phyloP scores from a whole-genome alignment of 2,888 invertebrate species.

The Melinopterus prodromus region DNA sequence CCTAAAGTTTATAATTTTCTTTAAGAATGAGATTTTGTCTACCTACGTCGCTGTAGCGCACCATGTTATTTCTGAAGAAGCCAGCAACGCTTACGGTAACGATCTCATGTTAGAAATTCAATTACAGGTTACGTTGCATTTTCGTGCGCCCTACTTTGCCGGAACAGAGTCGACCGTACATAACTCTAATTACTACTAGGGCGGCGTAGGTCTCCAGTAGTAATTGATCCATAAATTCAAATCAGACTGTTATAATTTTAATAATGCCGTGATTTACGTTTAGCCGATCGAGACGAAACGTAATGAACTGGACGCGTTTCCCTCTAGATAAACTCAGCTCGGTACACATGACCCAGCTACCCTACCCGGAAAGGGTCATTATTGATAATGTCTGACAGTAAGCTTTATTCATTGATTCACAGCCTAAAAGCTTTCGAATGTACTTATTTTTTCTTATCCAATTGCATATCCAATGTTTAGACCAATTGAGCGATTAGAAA shows the following conservation, averaged over 20 bases:
- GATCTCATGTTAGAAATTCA: not conserved
- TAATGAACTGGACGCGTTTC: not conserved
- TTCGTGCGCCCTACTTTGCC: slow-evolving; percentile 4
- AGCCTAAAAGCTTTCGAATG: too few relatives aligned
- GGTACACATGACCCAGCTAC: too few relatives aligned
- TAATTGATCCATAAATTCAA: slow-evolving; percentile 4
- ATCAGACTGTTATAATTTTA: not conserved
- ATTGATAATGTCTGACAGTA: too few relatives aligned
- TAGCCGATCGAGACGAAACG: not conserved
- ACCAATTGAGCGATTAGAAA: too few relatives aligned
- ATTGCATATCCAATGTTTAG: too few relatives aligned
- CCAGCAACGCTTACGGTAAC: not conserved
- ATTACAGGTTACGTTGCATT: slow-evolving; percentile 4
- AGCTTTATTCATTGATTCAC: too few relatives aligned
- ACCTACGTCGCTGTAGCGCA: too few relatives aligned
- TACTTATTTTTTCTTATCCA: too few relatives aligned
- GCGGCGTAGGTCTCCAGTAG: not conserved
- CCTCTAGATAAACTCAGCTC: not conserved
- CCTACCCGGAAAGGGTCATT: too few relatives aligned
- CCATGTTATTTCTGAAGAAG: too few relatives aligned
- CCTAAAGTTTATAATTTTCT: too few relatives aligned
- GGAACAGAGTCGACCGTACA: not conserved
- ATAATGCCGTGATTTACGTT: not conserved
- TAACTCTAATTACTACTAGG: not conserved
- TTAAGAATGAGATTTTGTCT: too few relatives aligned